Evolutionary conservation across 53 echinoderm and acorn worm genomes (phyloP).

Genomic region (Temnopleurus reevesii): DNA sequence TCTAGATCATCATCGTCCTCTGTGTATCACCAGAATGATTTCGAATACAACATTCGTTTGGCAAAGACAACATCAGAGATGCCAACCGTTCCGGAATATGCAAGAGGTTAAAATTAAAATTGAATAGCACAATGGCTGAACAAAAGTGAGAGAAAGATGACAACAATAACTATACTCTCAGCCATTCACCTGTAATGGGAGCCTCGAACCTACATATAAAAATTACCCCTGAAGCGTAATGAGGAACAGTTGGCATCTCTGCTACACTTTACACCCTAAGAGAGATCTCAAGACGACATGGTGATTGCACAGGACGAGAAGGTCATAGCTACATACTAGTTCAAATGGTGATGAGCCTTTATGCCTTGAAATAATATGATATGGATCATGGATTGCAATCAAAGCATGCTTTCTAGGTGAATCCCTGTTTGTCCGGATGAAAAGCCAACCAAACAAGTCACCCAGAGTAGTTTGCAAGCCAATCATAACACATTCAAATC

Average conservation of each 20-base stretch:
- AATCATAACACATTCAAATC: conserved; percentile 10
- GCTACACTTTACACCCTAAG: not conserved
- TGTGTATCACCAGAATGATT: not conserved
- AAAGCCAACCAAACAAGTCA: conserved; percentile 39
- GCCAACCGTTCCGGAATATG: no score
- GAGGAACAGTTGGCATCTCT: no score
- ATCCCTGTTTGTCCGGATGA: conserved; percentile 24
- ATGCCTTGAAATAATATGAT: conserved; percentile 13
- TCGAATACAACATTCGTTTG: not conserved
- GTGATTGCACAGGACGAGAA: not conserved
- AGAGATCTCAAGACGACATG: not conserved
- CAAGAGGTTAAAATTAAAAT: no score
- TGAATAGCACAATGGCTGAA: no score
- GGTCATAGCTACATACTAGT: not conserved
- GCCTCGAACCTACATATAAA: no score
- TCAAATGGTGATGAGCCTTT: not conserved
- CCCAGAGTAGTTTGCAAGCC: conserved; percentile 22
- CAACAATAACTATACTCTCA: no score
- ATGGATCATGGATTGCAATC: conserved; percentile 11
- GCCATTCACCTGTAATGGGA: no score
- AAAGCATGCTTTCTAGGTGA: conserved; percentile 20
- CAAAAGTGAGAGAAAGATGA: no score
- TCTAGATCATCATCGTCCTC: not conserved
- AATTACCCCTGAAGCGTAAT: no score
- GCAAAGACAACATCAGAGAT: not conserved